Evolutionary conservation across 1,140 invertebrate species (phyloP), one percentile per base, ranked within the genome.

Genomic region (Dufourea novaeangliae): DNA sequence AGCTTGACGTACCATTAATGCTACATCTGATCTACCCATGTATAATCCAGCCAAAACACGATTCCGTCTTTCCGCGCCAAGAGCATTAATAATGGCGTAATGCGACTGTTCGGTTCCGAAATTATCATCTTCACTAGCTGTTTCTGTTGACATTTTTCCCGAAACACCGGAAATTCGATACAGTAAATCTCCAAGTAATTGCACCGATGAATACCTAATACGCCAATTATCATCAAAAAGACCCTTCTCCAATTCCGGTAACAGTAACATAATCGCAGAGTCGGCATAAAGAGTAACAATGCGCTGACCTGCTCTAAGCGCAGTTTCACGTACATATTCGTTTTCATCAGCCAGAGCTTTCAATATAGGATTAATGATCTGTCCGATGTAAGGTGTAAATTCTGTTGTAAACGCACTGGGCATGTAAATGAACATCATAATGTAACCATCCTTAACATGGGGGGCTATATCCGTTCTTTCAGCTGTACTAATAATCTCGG

Each of bases 381-480:
- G 97, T 0, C 98, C 97, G 86, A 99, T 98, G 91, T 99, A 99
- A 0, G 97, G 96, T 8, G 97, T 97, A 90, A 99, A 99, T 87
- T 98, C 97, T 62, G 96, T 95, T 2, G 97, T 97, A 92, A 99
- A 99, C 1, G 98, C 98, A 77, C 96, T 96, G 1, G 99, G 99
- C 95, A 99, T 97, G 91, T 99, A 99, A 89, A 99, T 99, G 91
- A 99, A 99, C 97, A 99, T 98, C 97, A 99, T 99, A 61, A 99
- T 99, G 92, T 99, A 99, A 34, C 99, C 99, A 93, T 99, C 99
- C 87, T 99, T 98, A 0, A 99, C 98, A 91, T 99, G 98, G 1
- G 99, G 97, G 17, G 98, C 97, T 83, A 99, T 98, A 91, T 99
- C 98, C 1, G 95, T 95, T 74, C 97, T 93, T 92, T 99, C 98